Evolutionary conservation across 2,888 invertebrate genomes (phyloP).

Genomic region (Aleiodes testaceus): DNA sequence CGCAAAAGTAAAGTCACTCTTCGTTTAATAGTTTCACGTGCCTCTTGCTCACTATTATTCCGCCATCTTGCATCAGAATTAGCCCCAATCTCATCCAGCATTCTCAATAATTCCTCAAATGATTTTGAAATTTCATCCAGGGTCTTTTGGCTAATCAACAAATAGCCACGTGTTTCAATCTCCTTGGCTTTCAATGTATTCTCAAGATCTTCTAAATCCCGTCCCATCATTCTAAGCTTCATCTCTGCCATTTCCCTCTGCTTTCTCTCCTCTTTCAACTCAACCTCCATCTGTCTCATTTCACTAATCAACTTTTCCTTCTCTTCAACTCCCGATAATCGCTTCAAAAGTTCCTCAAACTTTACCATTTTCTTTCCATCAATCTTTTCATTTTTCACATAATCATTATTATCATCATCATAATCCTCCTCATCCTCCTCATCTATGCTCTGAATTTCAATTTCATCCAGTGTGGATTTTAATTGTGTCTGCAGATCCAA

Average conservation of each 20-base stretch:
- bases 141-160: conserved; percentile 64
- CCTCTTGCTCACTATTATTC: conserved; percentile 30
- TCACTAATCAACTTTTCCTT: conserved; percentile 59
- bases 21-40: conserved; percentile 46
- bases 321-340: conserved; percentile 53
- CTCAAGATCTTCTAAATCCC: conserved; percentile 60
- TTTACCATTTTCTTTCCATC: conserved; percentile 23
- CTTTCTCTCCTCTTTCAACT: conserved; percentile 62
- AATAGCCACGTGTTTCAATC: conserved; percentile 59
- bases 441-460: conserved; percentile 14
- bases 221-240: conserved; percentile 57
- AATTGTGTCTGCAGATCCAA: conserved; percentile 64
- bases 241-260: conserved; percentile 63
- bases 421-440: conserved; percentile 11
- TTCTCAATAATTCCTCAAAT: conserved; percentile 62
- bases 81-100: conserved; percentile 57
- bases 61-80: conserved; percentile 36
- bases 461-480: conserved; percentile 44
- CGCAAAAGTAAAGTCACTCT: conserved; percentile 62
- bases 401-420: conserved; percentile 8
- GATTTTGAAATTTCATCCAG: conserved; percentile 64
- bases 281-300: conserved; percentile 51
- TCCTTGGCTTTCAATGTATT: conserved; percentile 60
- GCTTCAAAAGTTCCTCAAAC: conserved; percentile 46
- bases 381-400: conserved; percentile 4